Evolutionary conservation across 2,797 vertebrate genomes (phyloP).

Genomic region (Melanotaenia parkinsoni): DNA sequence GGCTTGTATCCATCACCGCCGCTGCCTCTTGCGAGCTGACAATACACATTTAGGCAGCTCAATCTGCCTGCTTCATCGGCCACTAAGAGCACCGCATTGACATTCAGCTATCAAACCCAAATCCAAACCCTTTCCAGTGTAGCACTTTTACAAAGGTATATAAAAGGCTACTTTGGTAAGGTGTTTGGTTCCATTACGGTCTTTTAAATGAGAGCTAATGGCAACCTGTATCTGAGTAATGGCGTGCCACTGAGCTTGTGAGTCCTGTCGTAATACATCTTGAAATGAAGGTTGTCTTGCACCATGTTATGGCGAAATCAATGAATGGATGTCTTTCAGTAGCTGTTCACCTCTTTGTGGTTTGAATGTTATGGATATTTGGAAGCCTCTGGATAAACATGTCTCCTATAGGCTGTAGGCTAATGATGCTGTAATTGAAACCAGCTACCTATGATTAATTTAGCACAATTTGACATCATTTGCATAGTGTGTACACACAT

Average conservation of each 20-base stretch:
- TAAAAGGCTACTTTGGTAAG: conserved; percentile 45
- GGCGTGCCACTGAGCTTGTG: conserved; percentile 50
- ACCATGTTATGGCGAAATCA: conserved; percentile 65
- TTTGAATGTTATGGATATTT: conserved; percentile 22
- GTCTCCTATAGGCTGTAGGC: conserved; percentile 51
- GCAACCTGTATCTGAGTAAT: conserved; percentile 67
- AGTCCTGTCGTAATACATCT: conserved; percentile 76
- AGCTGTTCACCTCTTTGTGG: conserved; percentile 50
- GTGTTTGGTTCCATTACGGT: conserved; percentile 70
- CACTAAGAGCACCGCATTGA: conserved; percentile 35
- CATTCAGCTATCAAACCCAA: conserved; percentile 58
- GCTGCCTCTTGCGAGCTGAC: conserved; percentile 53
- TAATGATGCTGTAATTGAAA: conserved; percentile 56
- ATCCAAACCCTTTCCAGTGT: conserved; percentile 42
- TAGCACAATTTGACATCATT: conserved; percentile 51
- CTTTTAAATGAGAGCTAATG: conserved; percentile 69
- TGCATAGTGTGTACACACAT: conserved; percentile 29
- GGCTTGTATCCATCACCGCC: conserved; percentile 63
- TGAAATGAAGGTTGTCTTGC: conserved; percentile 68
- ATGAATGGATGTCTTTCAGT: conserved; percentile 72
- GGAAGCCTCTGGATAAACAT: conserved; percentile 52
- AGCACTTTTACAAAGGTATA: conserved; percentile 49
- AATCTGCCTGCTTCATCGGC: conserved; percentile 1
- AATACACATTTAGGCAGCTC: conserved; percentile 61
- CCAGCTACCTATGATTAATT: conserved; percentile 42